Percentiles rank a stretch among this genome's conserved stretches.
Evolutionary conservation across 53 echinoderm and acorn worm genomes (phyloP).

Genomic region (Temnopleurus reevesii): DNA sequence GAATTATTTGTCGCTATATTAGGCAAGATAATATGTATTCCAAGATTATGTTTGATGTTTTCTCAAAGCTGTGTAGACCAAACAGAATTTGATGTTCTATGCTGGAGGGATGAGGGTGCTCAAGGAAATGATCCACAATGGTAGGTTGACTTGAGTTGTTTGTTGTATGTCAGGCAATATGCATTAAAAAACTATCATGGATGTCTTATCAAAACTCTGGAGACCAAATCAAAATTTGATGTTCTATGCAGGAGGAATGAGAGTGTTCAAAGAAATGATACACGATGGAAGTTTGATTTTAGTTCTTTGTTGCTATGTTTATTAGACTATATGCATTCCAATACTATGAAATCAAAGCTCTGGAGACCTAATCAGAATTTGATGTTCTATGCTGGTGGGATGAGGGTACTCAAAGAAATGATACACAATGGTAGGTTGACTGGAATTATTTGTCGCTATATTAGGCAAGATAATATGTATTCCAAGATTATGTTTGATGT

Average conservation of each 20-base stretch:
- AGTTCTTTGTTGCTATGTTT: too few species aligned
- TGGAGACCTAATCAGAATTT: slow-evolving; percentile 62
- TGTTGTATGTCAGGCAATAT: too few species aligned
- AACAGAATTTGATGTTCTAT: slow-evolving; percentile 79
- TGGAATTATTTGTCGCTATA: too few species aligned
- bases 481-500: slow-evolving; percentile 50
- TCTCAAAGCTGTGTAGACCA: slow-evolving; percentile 64
- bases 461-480: too few species aligned
- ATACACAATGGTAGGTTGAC: too few species aligned
- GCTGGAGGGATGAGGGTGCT: slow-evolving; percentile 80
- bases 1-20: not conserved
- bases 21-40: not conserved
- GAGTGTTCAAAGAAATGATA: slow-evolving; percentile 71
- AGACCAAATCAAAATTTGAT: slow-evolving; percentile 52
- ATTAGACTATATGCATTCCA: slow-evolving; percentile 70
- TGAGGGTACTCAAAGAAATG: too few species aligned
- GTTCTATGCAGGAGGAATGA: too few species aligned
- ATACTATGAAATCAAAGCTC: slow-evolving; percentile 71
- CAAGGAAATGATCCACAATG: slow-evolving; percentile 35
- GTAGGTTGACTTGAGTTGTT: too few species aligned
- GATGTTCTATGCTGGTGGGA: too few species aligned
- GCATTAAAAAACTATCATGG: too few species aligned
- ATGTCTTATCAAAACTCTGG: slow-evolving; percentile 71
- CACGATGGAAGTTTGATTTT: too few species aligned
- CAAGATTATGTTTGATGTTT: slow-evolving; percentile 17